Percentiles rank a stretch among this genome's conserved stretches.
Evolutionary conservation across 2,888 invertebrate species (phyloP).

Genomic region (Drosophila hawaiiensis): DNA sequence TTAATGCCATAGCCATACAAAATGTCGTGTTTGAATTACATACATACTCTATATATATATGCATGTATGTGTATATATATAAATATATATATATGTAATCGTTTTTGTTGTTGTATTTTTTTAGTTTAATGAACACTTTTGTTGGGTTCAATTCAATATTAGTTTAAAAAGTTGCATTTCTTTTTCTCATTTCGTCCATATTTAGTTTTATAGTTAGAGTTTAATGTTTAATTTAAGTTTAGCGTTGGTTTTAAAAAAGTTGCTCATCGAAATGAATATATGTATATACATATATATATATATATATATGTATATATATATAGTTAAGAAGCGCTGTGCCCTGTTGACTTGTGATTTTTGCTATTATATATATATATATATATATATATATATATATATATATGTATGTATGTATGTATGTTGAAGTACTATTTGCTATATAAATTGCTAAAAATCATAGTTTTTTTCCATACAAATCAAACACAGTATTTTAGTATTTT

Average conservation of each 20-base stretch:
- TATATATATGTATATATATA: conserved; percentile 22
- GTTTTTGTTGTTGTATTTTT: conserved; percentile 46
- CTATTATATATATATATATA: not conserved
- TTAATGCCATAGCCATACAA: conserved; percentile 72
- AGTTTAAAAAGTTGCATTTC: conserved; percentile 70
- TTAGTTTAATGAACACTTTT: conserved; percentile 84
- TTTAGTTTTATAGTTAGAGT: conserved; percentile 55
- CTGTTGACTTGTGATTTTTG: conserved; percentile 74
- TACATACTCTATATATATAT: conserved; percentile 15
- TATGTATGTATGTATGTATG: not conserved
- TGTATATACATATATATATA: conserved; percentile 34
- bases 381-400: too few species aligned
- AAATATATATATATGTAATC: conserved; percentile 29
- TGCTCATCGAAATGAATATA: conserved; percentile 65
- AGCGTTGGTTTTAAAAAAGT: conserved; percentile 73
- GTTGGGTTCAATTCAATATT: conserved; percentile 83
- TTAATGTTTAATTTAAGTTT: conserved; percentile 59
- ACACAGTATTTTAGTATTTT: conserved; percentile 49
- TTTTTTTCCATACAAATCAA: conserved; percentile 50
- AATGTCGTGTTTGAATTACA: conserved; percentile 61
- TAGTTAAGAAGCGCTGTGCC: conserved; percentile 80
- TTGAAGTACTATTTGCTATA: conserved; percentile 43
- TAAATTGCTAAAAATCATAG: conserved; percentile 75
- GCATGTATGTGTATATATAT: conserved; percentile 22
- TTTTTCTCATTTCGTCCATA: conserved; percentile 24